A percentile compares a stretch with the other conserved stretches of the same genome.
phyloP scores from a whole-genome alignment of 2,888 invertebrate genomes.

The Cenopis cana region DNA sequence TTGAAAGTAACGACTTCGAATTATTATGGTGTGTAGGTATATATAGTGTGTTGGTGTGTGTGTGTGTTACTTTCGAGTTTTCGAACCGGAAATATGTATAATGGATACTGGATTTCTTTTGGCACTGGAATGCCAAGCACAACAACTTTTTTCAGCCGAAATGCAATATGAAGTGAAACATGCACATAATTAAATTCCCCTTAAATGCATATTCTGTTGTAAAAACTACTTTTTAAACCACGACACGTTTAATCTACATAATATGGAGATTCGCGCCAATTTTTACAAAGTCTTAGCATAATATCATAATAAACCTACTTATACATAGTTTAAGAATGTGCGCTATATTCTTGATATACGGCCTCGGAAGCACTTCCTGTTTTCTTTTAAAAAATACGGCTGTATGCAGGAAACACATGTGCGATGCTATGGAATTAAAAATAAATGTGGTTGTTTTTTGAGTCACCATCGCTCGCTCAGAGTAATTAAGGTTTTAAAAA shows the following conservation, averaged over 20 bases:
- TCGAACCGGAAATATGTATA: conserved; percentile 11
- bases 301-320: conserved; percentile 43
- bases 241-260: conserved; percentile 64
- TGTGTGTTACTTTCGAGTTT: neutral
- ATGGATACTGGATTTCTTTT: conserved; percentile 21
- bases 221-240: conserved; percentile 36
- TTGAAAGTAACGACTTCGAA: too few species aligned
- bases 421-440: conserved; percentile 39
- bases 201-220: conserved; percentile 38
- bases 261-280: conserved; percentile 63
- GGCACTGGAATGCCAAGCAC: conserved; percentile 12
- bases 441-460: conserved; percentile 29
- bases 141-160: conserved; percentile 22
- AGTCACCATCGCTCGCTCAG: conserved; percentile 22
- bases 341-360: conserved; percentile 41
- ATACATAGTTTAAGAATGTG: conserved; percentile 34
- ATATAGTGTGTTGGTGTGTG: neutral
- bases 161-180: conserved; percentile 31
- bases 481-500: conserved; percentile 29
- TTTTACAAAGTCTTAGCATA: conserved; percentile 45
- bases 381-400: conserved; percentile 38
- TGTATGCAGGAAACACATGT: conserved; percentile 40
- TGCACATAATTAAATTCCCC: conserved; percentile 36
- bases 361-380: conserved; percentile 39
- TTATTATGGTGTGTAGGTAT: too few species aligned